Percentiles rank a stretch among this genome's conserved stretches.
These are phyloP conservation scores for Cephalotes varians DNA, from an alignment of 2,888 invertebrate species.

Conservation along the genomic window DNA sequence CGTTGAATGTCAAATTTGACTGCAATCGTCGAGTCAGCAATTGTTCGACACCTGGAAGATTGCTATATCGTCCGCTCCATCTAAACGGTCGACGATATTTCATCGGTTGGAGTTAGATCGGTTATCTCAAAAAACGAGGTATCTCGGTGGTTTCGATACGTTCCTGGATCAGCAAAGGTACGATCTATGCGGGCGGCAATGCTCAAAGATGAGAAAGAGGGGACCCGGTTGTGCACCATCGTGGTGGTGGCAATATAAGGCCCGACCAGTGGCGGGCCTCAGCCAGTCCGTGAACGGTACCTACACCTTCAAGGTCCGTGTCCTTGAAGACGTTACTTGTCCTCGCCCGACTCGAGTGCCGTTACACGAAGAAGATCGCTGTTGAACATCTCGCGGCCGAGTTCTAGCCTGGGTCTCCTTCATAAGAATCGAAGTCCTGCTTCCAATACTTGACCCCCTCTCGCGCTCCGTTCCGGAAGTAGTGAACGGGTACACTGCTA, in stretches of 20 bases:
- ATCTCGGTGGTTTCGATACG: conserved; percentile 35
- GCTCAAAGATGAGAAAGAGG: conserved; percentile 66
- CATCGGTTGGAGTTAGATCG: background rate
- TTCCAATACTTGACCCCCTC: background rate
- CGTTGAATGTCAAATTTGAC: background rate
- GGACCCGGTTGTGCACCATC: conserved; percentile 59
- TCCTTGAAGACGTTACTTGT: conserved; percentile 66
- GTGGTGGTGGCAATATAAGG: conserved; percentile 85
- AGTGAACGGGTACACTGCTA: conserved; percentile 14
- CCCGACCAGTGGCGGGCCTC: conserved; percentile 80
- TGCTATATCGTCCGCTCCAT: background rate
- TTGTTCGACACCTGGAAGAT: background rate
- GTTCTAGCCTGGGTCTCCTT: background rate
- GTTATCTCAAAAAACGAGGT: conserved; percentile 22
- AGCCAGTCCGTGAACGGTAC: conserved; percentile 85
- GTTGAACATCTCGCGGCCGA: conserved; percentile 50
- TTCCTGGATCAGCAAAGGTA: conserved; percentile 56
- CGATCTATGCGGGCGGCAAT: conserved; percentile 54
- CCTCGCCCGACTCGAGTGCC: conserved; percentile 20
- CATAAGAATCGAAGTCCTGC: background rate
- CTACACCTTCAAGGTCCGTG: conserved; percentile 82
- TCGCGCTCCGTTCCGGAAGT: conserved; percentile 47
- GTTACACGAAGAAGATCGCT: conserved; percentile 31
- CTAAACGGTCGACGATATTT: background rate
- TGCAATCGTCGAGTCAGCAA: background rate